These are phyloP conservation scores for Muscina levida DNA, from an alignment of 2,888 invertebrate species.

Conservation along the genomic window DNA sequence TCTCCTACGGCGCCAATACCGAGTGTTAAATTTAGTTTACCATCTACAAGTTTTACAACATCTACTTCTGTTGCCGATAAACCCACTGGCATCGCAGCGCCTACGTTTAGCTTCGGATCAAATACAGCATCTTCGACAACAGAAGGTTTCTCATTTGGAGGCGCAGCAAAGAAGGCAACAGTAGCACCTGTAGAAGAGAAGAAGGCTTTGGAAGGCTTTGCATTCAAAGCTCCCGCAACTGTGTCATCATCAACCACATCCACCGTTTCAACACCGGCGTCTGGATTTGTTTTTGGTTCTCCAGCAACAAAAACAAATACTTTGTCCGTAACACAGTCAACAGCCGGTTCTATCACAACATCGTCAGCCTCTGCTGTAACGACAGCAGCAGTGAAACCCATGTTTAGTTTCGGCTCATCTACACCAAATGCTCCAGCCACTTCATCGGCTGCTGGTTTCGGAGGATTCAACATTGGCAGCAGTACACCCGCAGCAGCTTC, in stretches of 20 bases:
- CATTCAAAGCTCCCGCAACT: constrained; percentile 61
- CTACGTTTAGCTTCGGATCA: constrained; percentile 51
- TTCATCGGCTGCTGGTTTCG: constrained; percentile 46
- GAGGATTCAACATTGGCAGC: constrained; percentile 66
- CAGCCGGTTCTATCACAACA: constrained; percentile 30
- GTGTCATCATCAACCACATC: constrained; percentile 17
- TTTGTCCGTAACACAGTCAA: constrained; percentile 19
- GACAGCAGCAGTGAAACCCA: constrained; percentile 65
- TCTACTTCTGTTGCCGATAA: constrained; percentile 39
- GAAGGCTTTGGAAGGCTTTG: constrained; percentile 46
- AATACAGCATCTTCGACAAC: constrained; percentile 59
- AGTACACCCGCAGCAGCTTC: constrained; percentile 41
- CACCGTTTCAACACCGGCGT: background rate
- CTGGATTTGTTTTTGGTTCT: constrained; percentile 50
- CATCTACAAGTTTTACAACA: constrained; percentile 49
- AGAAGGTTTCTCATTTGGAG: constrained; percentile 66
- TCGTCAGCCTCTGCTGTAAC: constrained; percentile 47
- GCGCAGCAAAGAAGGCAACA: constrained; percentile 1
- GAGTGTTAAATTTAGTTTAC: constrained; percentile 67
- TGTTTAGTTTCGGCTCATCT: constrained; percentile 66
- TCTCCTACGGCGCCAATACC: constrained; percentile 33
- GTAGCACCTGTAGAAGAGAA: constrained; percentile 30
- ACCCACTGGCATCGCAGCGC: constrained; percentile 51
- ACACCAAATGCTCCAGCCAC: constrained; percentile 50
- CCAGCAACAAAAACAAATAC: constrained; percentile 27